Base-by-base conservation (phyloP, 1,140 invertebrate species). In the Scaptomyza montana region DNA sequence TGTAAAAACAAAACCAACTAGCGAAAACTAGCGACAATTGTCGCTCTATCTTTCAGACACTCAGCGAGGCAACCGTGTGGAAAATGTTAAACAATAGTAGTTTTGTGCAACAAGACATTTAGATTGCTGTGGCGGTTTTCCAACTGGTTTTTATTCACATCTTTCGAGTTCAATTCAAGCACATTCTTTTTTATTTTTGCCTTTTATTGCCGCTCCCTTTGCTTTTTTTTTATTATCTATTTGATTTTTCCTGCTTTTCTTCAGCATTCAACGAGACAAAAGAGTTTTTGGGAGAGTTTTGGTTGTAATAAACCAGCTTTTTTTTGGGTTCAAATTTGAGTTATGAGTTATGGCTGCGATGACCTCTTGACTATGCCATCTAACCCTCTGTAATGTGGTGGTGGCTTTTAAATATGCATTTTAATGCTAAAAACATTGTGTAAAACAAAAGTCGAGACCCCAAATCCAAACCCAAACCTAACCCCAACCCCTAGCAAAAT, bases 11-110 rank as follows among this genome's bases (percentile, higher is more conserved):
- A 41, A 41, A 41, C 10, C 12, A 41, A 43, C 39, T 43, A 43
- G 81, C 74, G 72, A 80, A 85, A 86, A 62, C 63, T 41, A 81
- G 78, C 82, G 78, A 85, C 78, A 81, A 85, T 87, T 85, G 78
- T 63, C 62, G 62, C 46, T 60, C 21, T 21, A 50, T 9, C 33
- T 36, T 10, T 7, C 49, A 43, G 39, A 21, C 28, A 13, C 33
- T 36, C 8, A 36, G 7, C 7, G 10, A 50, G 39, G 57, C 81
- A 77, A 8, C 67, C 77, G 64, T 49, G 50, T 68, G 81, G 81
- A 86, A 86, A 86, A 86, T 78, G 66, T 61, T 45, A 69, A 71
- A 87, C 82, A 85, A 85, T 72, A 25, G 50, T 86, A 80, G 77
- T 69, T 85, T 36, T 13, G 39, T 43, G 39, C 39, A n/a, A 74